These are phyloP conservation scores for Urocynchramus pylzowi DNA, from an alignment of 2,113 vertebrate genomes.

Conservation along the genomic window DNA sequence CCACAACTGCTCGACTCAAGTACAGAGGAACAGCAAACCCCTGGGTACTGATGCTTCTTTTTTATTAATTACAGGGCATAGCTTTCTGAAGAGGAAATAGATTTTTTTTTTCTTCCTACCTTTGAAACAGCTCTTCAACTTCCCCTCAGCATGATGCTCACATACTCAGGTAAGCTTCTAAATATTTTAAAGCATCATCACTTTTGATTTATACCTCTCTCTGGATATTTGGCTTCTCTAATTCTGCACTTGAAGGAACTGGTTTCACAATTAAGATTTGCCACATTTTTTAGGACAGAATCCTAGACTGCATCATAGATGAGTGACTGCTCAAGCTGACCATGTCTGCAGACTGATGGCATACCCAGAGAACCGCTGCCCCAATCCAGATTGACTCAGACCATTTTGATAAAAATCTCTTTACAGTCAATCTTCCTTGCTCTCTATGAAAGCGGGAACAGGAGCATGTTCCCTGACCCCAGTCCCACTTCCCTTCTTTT, in stretches of 20 bases:
- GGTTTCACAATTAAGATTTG: neutral
- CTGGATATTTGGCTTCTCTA: neutral
- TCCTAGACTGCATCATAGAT: neutral
- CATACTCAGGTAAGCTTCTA: neutral
- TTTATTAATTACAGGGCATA: neutral
- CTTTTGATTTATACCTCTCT: neutral
- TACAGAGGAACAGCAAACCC: neutral
- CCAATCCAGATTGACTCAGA: neutral
- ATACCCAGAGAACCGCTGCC: neutral
- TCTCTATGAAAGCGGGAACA: neutral
- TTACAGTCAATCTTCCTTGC: neutral
- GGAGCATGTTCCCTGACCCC: neutral
- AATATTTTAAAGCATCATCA: neutral
- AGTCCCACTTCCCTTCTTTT: neutral
- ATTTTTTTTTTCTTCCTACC: neutral
- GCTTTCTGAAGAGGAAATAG: neutral
- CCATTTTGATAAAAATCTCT: neutral
- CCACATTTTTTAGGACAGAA: neutral
- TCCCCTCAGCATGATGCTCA: neutral
- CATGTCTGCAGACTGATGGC: neutral
- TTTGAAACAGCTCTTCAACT: neutral
- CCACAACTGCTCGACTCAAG: neutral
- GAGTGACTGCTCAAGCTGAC: neutral
- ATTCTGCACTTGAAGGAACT: neutral
- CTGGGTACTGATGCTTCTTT: neutral